phyloP scores from a whole-genome alignment of 2,888 invertebrate species.

The Slavum lentiscoides region DNA sequence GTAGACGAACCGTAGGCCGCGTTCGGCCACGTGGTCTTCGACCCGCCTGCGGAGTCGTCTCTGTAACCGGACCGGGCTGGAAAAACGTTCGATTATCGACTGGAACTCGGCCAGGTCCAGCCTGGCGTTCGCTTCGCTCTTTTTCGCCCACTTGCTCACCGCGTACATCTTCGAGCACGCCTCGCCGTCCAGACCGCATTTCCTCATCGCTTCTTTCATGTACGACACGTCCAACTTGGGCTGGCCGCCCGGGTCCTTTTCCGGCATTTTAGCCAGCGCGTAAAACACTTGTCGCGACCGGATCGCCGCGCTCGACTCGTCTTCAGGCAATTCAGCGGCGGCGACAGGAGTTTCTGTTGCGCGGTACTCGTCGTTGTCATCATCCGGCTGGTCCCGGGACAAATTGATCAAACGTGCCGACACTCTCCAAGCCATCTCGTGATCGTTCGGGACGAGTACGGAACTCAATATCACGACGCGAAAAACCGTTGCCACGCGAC shows the following conservation, averaged over 20 bases:
- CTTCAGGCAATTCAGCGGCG: neutral
- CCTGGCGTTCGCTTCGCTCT: neutral
- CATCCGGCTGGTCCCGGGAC: neutral
- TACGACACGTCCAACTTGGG: neutral
- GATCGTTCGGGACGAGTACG: too few relatives aligned
- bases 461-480: too few relatives aligned
- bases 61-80: neutral
- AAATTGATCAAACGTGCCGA: neutral
- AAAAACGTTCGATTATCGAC: neutral
- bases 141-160: neutral
- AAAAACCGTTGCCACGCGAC: too few relatives aligned
- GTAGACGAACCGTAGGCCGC: neutral
- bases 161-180: neutral
- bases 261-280: neutral
- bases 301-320: neutral
- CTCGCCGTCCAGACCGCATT: slow-evolving; percentile 4
- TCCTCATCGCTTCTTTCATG: neutral
- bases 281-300: neutral
- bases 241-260: neutral
- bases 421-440: neutral
- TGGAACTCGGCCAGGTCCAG: slow-evolving; percentile 1
- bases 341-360: neutral
- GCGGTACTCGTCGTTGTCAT: neutral
- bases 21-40: neutral
- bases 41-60: neutral